A percentile compares a stretch with the other conserved stretches of the same genome.
Evolutionary conservation across 2,888 invertebrate genomes (phyloP).

Genomic region (Tyria jacobaeae): DNA sequence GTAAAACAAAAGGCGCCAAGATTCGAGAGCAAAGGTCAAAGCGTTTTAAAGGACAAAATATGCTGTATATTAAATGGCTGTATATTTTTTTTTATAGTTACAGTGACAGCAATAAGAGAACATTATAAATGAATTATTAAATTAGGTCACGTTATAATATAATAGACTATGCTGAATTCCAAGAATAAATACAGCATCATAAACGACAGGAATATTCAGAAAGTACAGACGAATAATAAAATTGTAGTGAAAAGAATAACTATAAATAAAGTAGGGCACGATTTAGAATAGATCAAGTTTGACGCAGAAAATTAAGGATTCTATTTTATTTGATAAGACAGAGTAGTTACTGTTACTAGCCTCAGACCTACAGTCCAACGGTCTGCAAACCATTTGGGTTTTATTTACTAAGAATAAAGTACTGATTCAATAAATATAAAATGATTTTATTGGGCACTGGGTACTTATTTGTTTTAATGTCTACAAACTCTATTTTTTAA

Average conservation of each 20-base stretch:
- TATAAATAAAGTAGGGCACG: slow-evolving; percentile 27
- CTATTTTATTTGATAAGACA: slow-evolving; percentile 30
- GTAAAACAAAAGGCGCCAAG: slow-evolving; percentile 26
- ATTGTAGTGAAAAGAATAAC: slow-evolving; percentile 30
- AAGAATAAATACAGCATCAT: slow-evolving; percentile 40
- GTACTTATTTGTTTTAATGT: not conserved
- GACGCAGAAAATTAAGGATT: slow-evolving; percentile 25
- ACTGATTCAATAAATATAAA: not conserved
- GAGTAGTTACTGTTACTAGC: slow-evolving; percentile 18
- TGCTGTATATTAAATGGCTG: slow-evolving; percentile 8
- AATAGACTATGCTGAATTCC: slow-evolving; percentile 39
- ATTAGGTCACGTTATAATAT: slow-evolving; percentile 44
- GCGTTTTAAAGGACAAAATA: slow-evolving; percentile 20
- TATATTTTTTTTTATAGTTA: not conserved
- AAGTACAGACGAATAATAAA: slow-evolving; percentile 39
- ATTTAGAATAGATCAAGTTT: slow-evolving; percentile 22
- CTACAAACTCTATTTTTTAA: not conserved
- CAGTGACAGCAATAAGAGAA: slow-evolving; percentile 23
- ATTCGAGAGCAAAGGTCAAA: slow-evolving; percentile 5
- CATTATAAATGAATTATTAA: slow-evolving; percentile 27
- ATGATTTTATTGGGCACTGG: not conserved
- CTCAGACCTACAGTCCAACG: not conserved
- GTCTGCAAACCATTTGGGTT: not conserved
- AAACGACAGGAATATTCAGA: slow-evolving; percentile 31
- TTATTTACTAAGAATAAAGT: not conserved